A percentile compares a stretch with the other conserved stretches of the same genome.
phyloP scores from a whole-genome alignment of 1,140 invertebrate genomes.

The Drosophila pachea region DNA sequence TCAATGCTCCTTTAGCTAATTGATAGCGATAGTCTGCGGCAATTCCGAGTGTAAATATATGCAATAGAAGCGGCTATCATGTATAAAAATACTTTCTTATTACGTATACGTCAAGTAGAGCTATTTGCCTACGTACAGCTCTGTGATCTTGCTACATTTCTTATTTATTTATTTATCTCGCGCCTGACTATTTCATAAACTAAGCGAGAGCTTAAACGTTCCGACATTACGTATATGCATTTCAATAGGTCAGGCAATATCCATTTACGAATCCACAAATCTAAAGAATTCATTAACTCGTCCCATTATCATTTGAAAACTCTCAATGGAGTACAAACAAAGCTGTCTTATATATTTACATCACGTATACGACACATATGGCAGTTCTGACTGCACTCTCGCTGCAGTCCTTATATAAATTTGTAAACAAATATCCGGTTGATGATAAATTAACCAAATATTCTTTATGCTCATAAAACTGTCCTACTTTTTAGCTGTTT shows the following conservation, averaged over 20 bases:
- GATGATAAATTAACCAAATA: conserved; percentile 33
- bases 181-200: too few species aligned
- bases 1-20: conserved; percentile 2
- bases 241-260: too few species aligned
- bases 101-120: too few species aligned
- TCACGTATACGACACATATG: conserved; percentile 55
- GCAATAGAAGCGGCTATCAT: too few species aligned
- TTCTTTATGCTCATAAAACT: conserved; percentile 22
- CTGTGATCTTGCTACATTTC: too few species aligned
- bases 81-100: too few species aligned
- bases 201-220: background rate
- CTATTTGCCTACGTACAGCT: too few species aligned
- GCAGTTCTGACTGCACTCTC: conserved; percentile 15
- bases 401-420: conserved; percentile 36
- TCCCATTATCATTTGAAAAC: background rate
- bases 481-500: conserved; percentile 14
- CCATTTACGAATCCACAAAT: too few species aligned
- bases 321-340: background rate
- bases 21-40: background rate
- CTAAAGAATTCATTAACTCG: too few species aligned
- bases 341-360: conserved; percentile 30
- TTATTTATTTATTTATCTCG: too few species aligned
- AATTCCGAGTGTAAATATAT: too few species aligned
- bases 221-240: conserved; percentile 4
- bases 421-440: conserved; percentile 46